Base-by-base conservation (phyloP, 2,888 invertebrate species). In the Agriotes lineatus region DNA sequence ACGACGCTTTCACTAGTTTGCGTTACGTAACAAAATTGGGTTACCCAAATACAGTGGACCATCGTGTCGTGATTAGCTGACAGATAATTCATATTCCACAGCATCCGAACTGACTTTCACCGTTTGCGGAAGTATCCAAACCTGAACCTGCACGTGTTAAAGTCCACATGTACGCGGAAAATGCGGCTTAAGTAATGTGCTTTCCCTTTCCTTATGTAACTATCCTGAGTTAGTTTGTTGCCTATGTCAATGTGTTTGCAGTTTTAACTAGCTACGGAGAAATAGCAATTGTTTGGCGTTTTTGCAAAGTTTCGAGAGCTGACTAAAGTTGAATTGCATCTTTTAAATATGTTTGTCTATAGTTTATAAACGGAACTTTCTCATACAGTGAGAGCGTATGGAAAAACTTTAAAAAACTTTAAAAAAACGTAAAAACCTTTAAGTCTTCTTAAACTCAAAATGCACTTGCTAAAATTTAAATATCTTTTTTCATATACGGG, bases 71-170 rank as follows among this genome's bases (percentile, higher is more conserved):
- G 10, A 45, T 45, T 39, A 39, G 4, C n/a, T 45, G 1, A 7
- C 1, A 7, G 6, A 20, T 19, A 19, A n/a, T 9, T 7, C 7
- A 45, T 7, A 45, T 3, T 25, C n/a, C n/a, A 45, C 45, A 45
- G 45, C 45, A 45, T 45, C 45, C 45, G 10, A 45, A 19, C 2
- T 45, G 20, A 45, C 45, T 45, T 45, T 45, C 45, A 10, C 45
- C n/a, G 20, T 45, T 45, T 45, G 45, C 45, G 45, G 45, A 45
- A 45, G 45, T 45, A 2, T 16, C n/a, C 0, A 2, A n/a, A 44
- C 9, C 45, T 19, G 7, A 10, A 9, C 7, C 2, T 37, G 35
- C 25, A 25, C 25, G 25, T 25, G 25, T 25, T 25, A 25, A 6
- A 30, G 25, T 5, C 25, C 25, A 25, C 25, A 25, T 25, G 25